Conservation (phyloP, 2,797 vertebrate species). For the Orientallactaga sibirica region DNA sequence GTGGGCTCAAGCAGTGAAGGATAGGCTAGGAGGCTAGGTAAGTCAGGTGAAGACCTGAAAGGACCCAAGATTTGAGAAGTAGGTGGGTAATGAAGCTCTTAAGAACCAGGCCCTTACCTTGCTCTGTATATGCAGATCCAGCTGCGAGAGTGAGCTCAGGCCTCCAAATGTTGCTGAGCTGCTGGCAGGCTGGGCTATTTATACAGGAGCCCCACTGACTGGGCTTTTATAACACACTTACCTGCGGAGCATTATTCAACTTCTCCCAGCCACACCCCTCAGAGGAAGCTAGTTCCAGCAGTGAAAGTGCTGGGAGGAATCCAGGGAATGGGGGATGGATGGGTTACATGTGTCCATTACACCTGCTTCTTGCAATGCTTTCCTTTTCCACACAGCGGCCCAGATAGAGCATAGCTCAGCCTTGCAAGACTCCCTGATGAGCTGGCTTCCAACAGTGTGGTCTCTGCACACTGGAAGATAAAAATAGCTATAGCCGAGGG, state of each 20-base stretch:
- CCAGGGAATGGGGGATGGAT: neutral
- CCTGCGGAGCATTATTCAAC: constrained; percentile 48
- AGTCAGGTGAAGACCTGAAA: neutral
- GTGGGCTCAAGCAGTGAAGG: neutral
- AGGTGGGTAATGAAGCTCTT: too few relatives aligned
- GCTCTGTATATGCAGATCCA: neutral
- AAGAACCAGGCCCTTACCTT: constrained; percentile 82
- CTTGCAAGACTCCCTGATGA: constrained; percentile 13
- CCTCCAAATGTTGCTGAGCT: rapidly evolving
- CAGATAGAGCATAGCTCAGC: neutral
- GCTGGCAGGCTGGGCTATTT: constrained; percentile 35
- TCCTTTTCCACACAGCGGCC: neutral
- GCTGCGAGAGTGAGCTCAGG: neutral
- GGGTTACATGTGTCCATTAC: neutral
- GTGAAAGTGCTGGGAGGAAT: constrained; percentile 1
- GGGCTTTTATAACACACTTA: constrained; percentile 75
- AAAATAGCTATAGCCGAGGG: neutral
- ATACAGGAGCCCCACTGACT: constrained; percentile 71
- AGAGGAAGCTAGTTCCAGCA: constrained; percentile 74
- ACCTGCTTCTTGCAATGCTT: constrained; percentile 52
- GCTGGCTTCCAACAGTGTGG: neutral
- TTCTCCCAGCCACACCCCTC: constrained; percentile 84
- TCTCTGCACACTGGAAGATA: neutral
- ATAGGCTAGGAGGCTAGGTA: rapidly evolving
- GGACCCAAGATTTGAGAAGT: neutral